These are phyloP conservation scores for Polypedilum pembai DNA, from an alignment of 1,140 invertebrate genomes.

Conservation along the genomic window DNA sequence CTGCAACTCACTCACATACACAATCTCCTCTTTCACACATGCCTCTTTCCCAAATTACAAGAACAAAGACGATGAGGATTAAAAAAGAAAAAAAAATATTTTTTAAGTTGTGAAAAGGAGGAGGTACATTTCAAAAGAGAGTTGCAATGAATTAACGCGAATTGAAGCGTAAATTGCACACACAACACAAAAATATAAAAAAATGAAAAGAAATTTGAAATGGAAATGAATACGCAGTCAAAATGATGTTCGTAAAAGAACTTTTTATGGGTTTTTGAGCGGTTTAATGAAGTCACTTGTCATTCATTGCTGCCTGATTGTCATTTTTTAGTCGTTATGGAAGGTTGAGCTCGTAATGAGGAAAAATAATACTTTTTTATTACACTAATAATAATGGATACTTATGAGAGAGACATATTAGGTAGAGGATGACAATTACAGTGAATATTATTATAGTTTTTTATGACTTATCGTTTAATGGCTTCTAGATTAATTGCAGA, in stretches of 20 bases:
- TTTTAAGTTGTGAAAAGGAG: slow-evolving; percentile 4
- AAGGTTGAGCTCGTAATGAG: not conserved
- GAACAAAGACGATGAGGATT: not conserved
- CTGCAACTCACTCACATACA: not conserved
- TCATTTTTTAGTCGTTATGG: not conserved
- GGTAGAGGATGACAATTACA: too few species aligned
- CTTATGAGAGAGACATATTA: too few species aligned
- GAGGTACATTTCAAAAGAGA: not conserved
- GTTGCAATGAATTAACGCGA: not conserved
- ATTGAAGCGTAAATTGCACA: slow-evolving; percentile 4
- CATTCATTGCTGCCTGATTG: not conserved
- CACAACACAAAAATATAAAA: not conserved
- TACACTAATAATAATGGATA: too few species aligned
- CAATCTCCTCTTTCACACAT: slow-evolving; percentile 22
- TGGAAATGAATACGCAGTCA: not conserved
- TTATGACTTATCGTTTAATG: too few species aligned
- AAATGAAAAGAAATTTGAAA: not conserved
- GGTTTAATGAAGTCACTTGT: slow-evolving; percentile 18
- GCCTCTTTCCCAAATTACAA: not conserved
- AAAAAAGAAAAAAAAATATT: not conserved
- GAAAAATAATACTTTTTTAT: too few species aligned
- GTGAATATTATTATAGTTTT: too few species aligned
- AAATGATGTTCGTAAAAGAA: not conserved
- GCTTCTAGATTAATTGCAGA: too few species aligned
- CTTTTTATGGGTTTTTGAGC: not conserved